These are phyloP conservation scores for Tetragonula carbonaria DNA, from an alignment of 2,888 invertebrate genomes.

Conservation along the genomic window DNA sequence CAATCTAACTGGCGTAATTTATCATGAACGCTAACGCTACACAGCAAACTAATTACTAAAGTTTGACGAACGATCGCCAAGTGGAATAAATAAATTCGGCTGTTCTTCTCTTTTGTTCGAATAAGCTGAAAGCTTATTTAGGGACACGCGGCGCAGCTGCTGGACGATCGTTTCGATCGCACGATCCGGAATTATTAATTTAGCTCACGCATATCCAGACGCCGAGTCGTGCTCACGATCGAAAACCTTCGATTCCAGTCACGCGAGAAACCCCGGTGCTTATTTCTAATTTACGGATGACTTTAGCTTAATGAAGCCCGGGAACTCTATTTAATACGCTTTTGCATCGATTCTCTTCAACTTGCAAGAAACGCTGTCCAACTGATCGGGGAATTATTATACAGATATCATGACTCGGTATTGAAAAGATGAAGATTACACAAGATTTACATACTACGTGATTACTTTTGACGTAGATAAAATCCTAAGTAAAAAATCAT, in stretches of 20 bases:
- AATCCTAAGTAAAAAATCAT: no score
- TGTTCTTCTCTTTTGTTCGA: slow-evolving; percentile 23
- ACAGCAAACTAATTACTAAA: slow-evolving; percentile 51
- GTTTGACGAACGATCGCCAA: slow-evolving; percentile 49
- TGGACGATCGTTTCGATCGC: slow-evolving; percentile 49
- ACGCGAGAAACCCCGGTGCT: slow-evolving; percentile 47
- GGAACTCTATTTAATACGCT: slow-evolving; percentile 8
- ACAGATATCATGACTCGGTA: no score
- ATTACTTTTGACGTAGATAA: no score
- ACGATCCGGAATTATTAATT: slow-evolving; percentile 64
- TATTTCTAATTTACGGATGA: slow-evolving; percentile 36
- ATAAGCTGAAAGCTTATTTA: slow-evolving; percentile 49
- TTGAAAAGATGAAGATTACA: no score
- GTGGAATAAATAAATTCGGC: slow-evolving; percentile 54
- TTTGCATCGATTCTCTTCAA: neutral
- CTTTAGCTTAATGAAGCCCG: slow-evolving; percentile 39
- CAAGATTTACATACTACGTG: no score
- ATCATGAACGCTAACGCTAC: neutral
- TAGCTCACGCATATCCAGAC: slow-evolving; percentile 57
- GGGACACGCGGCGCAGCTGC: slow-evolving; percentile 52
- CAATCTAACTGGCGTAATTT: neutral
- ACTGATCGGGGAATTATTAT: no score
- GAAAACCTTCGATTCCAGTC: slow-evolving; percentile 45
- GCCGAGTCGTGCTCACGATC: slow-evolving; percentile 37
- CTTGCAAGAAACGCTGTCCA: neutral